A percentile compares a stretch with the other conserved stretches of the same genome.
Evolutionary conservation across 2,113 vertebrate genomes (phyloP).

Genomic region (Labeo rohita): DNA sequence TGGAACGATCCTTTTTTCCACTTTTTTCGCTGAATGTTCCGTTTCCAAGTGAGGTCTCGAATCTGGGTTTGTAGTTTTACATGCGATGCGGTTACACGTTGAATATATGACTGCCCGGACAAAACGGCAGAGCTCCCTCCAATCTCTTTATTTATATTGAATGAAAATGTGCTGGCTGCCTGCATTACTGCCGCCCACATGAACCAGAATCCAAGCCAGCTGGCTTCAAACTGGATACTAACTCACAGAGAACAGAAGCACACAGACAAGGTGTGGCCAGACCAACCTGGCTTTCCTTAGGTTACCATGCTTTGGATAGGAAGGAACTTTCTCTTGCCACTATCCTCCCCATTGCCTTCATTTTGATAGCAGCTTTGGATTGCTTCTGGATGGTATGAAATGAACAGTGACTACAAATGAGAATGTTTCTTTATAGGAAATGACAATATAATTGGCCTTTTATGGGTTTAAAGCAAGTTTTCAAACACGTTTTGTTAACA

Average conservation of each 20-base stretch:
- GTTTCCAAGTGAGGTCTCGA: slow-evolving; percentile 38
- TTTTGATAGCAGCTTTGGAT: neutral
- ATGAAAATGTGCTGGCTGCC: slow-evolving; percentile 53
- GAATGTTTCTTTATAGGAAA: neutral
- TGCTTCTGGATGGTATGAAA: neutral
- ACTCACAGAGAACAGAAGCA: slow-evolving; percentile 46
- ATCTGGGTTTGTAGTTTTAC: slow-evolving; percentile 37
- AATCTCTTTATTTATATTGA: slow-evolving; percentile 56
- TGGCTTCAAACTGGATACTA: slow-evolving; percentile 33
- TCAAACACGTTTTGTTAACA: neutral
- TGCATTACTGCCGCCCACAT: slow-evolving; percentile 49
- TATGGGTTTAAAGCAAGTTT: neutral
- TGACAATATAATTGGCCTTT: neutral
- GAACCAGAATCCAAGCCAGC: slow-evolving; percentile 43
- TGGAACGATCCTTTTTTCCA: slow-evolving; percentile 45
- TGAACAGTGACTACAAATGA: neutral
- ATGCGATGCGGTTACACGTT: slow-evolving; percentile 29
- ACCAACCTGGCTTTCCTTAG: slow-evolving; percentile 35
- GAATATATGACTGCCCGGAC: slow-evolving; percentile 22
- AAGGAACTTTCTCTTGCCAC: neutral
- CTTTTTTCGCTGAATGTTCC: slow-evolving; percentile 48
- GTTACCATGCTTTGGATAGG: slow-evolving; percentile 19
- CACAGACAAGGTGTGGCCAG: slow-evolving; percentile 50
- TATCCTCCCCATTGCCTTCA: slow-evolving; percentile 12
- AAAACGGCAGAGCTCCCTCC: slow-evolving; percentile 31